Evolutionary conservation across 2,797 vertebrate genomes (phyloP).

Genomic region (Meda fulgida): DNA sequence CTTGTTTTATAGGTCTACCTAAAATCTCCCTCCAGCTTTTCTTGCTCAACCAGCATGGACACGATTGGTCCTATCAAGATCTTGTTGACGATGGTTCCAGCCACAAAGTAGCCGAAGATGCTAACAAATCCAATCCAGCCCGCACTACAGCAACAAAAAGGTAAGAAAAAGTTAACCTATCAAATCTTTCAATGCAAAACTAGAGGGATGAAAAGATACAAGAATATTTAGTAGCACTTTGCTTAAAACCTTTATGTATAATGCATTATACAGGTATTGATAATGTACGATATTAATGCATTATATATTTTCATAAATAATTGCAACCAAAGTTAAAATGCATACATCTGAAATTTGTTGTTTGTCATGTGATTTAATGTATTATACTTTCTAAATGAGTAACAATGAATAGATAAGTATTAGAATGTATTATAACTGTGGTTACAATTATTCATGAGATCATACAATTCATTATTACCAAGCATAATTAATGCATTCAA

Average conservation of each 20-base stretch:
- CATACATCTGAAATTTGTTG: background rate
- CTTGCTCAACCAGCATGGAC: slow-evolving; percentile 90
- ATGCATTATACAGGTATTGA: background rate
- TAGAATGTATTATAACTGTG: background rate
- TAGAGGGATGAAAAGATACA: background rate
- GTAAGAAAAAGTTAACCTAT: background rate
- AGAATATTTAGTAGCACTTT: background rate
- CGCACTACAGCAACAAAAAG: slow-evolving; percentile 78
- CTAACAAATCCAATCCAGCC: slow-evolving; percentile 93
- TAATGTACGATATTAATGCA: too few relatives aligned
- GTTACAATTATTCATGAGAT: background rate
- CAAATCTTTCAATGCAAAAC: background rate
- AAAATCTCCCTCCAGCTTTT: slow-evolving; percentile 97
- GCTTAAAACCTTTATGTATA: background rate
- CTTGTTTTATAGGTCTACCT: slow-evolving; percentile 75
- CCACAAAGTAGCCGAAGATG: slow-evolving; percentile 92
- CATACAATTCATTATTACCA: background rate
- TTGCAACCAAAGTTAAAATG: too few relatives aligned
- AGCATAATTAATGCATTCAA: background rate
- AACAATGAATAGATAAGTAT: background rate
- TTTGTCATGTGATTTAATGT: background rate
- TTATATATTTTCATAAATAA: too few relatives aligned
- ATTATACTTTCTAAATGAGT: background rate
- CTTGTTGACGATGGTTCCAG: slow-evolving; percentile 90
- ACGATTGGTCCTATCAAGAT: slow-evolving; percentile 93